Conservation (phyloP, 2,888 invertebrate species). For the Xestia c-nigrum region DNA sequence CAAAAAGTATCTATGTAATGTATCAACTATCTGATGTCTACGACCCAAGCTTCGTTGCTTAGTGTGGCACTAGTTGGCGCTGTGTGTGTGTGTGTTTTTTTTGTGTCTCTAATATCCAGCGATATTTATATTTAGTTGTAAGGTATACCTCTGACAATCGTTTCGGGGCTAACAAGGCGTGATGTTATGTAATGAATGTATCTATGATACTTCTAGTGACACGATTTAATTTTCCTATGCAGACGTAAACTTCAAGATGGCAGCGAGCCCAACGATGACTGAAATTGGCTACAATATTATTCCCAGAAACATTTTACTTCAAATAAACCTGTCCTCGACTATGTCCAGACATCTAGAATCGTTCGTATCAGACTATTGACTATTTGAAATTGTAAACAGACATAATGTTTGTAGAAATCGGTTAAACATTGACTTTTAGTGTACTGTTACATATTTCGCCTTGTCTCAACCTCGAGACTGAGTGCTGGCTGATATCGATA, state of each 20-base stretch:
- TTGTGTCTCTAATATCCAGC: too few species aligned
- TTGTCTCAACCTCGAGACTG: slow-evolving; percentile 71
- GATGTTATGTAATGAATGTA: too few species aligned
- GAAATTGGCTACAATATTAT: slow-evolving; percentile 9
- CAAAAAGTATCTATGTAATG: too few species aligned
- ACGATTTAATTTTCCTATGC: slow-evolving; percentile 8
- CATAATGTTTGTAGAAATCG: slow-evolving; percentile 12
- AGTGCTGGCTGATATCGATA: slow-evolving; percentile 66
- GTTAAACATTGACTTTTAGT: slow-evolving; percentile 37
- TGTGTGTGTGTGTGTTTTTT: too few species aligned
- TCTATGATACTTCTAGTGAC: not conserved
- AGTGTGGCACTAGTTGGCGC: too few species aligned
- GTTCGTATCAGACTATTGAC: slow-evolving; percentile 34
- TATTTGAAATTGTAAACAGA: slow-evolving; percentile 29
- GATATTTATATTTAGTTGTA: too few species aligned
- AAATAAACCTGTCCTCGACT: slow-evolving; percentile 42
- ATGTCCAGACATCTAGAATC: slow-evolving; percentile 21
- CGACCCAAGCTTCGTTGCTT: too few species aligned
- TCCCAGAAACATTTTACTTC: slow-evolving; percentile 25
- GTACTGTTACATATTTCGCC: slow-evolving; percentile 60
- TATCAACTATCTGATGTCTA: too few species aligned
- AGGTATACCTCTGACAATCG: too few species aligned
- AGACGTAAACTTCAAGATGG: not conserved
- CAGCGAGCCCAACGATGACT: not conserved
- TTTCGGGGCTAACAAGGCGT: too few species aligned